Evolutionary conservation across 1,140 invertebrate species (phyloP), one percentile per base, ranked within the genome.

Genomic region (Drosophila asahinai): DNA sequence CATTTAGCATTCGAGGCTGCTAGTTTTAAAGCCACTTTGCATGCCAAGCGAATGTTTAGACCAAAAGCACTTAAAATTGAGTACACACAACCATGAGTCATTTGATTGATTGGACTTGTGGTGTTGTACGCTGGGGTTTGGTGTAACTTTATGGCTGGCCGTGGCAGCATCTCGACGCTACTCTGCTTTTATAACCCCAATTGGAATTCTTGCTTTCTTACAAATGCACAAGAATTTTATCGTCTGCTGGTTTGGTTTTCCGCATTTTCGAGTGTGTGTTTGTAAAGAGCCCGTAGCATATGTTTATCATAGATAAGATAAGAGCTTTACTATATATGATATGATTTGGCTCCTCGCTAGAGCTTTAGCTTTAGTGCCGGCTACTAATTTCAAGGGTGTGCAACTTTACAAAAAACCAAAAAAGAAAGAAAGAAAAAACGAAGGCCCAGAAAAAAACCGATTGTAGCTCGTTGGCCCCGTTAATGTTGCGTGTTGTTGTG

Each of bases 301-400:
- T 38, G 74, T 77, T 77, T 67, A 77, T 77, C 62, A 77, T 77
- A 77, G 74, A 77, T 77, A 77, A 77, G 74, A 77, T 77, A 77
- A 77, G 54, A 36, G 45, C 14, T 30, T 30, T 30, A 30, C 33
- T 47, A 55, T 47, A 52, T 57, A 48, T 77, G 74, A 77, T 77
- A 76, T 75, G 54, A 62, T 70, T 49, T 68, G 45, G 64, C 43
- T 55, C n/a, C 33, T 57, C 15, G 59, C 51, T 63, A 9, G 43
- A 14, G 59, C 30, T 64, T 42, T 63, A 6, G 59, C 38, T 49
- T 51, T 72, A 73, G 66, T 42, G 66, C 30, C 47, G 25, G 38
- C 68, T 17, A 73, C 67, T 73, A 74, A 61, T 74, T 74, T 74
- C 55, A 74, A 73, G 70, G 71, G 68, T 74, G 70, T 60, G 68